Conservation (phyloP, 2,888 invertebrate species). For the Cataglyphis livida region DNA sequence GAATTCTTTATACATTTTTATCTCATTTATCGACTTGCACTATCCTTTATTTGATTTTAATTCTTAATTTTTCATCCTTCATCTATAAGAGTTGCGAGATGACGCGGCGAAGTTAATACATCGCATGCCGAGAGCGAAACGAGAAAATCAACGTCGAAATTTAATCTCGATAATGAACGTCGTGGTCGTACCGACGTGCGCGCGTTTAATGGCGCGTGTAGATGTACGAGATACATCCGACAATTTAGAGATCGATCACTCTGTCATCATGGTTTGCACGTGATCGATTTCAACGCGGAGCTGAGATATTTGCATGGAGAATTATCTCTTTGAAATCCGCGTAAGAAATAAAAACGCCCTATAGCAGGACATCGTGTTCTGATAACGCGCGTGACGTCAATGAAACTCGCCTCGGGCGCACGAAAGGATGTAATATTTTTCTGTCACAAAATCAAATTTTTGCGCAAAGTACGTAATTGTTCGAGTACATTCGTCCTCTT, state of each 20-base stretch:
- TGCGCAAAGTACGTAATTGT: conserved; percentile 15
- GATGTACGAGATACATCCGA: conserved; percentile 28
- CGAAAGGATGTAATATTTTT: conserved; percentile 52
- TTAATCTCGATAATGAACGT: conserved; percentile 42
- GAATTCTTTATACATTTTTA: background rate
- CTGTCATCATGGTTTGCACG: conserved; percentile 5
- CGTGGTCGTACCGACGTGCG: conserved; percentile 6
- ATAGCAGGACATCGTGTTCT: background rate
- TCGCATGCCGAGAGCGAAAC: background rate
- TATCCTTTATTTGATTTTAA: background rate
- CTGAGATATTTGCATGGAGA: background rate
- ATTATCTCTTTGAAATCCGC: conserved; percentile 10
- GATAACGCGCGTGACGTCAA: conserved; percentile 70
- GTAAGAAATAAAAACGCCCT: conserved; percentile 11
- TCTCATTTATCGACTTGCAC: no score
- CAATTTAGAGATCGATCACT: conserved; percentile 25
- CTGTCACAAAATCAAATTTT: background rate
- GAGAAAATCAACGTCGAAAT: conserved; percentile 12
- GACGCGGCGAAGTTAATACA: conserved; percentile 8
- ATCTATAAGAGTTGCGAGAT: background rate
- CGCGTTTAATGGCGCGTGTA: conserved; percentile 10
- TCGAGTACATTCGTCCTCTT: conserved; percentile 13
- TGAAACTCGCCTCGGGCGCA: conserved; percentile 64
- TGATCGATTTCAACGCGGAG: background rate
- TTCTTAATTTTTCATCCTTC: background rate